Conservation (phyloP, 2,888 invertebrate genomes). For the Tillus elongatus region DNA sequence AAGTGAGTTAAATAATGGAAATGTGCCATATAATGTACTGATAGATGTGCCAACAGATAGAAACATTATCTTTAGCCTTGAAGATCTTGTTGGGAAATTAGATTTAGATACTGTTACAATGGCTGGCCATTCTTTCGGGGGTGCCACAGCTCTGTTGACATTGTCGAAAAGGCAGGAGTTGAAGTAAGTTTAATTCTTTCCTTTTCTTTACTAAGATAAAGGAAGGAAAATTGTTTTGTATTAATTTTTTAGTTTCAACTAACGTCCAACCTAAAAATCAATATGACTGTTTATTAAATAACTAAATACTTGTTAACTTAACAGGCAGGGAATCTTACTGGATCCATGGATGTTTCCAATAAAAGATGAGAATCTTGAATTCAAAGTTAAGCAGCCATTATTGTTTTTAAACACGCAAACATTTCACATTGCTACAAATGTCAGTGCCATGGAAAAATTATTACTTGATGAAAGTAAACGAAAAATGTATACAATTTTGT, state of each 20-base stretch:
- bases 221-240: too few species aligned
- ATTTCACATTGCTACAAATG: conserved; percentile 48
- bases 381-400: conserved; percentile 43
- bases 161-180: conserved; percentile 46
- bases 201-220: too few species aligned
- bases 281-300: too few species aligned
- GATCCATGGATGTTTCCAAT: conserved; percentile 57
- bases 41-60: conserved; percentile 29
- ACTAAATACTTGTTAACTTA: too few species aligned
- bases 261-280: too few species aligned
- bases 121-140: conserved; percentile 60
- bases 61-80: conserved; percentile 28
- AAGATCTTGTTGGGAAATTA: conserved; percentile 39
- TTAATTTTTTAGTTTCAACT: too few species aligned
- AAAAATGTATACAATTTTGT: conserved; percentile 43
- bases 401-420: conserved; percentile 51
- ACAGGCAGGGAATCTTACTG: conserved; percentile 45
- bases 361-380: conserved; percentile 39
- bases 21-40: conserved; percentile 42
- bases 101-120: conserved; percentile 43
- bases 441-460: conserved; percentile 43
- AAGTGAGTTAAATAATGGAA: conserved; percentile 43
- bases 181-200: conserved; percentile 38
- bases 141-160: conserved; percentile 49
- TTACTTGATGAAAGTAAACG: conserved; percentile 26